Conservation (phyloP, 2,797 vertebrate genomes). For the Pseudotriccus pelzelni region DNA sequence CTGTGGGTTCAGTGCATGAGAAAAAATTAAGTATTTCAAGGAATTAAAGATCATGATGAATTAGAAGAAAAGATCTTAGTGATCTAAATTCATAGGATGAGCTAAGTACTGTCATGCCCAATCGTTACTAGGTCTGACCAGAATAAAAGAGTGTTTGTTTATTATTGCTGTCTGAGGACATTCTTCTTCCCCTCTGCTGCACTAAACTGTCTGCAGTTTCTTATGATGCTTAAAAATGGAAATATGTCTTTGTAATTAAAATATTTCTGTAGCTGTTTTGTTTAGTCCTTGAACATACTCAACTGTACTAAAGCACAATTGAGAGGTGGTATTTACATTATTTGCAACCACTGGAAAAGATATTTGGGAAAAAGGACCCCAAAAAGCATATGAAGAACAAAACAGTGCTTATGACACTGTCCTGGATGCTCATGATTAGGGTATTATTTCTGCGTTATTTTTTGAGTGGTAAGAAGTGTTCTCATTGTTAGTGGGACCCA, state of each 20-base stretch:
- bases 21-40: background rate
- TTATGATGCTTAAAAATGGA: constrained; percentile 31
- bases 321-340: background rate
- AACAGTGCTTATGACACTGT: background rate
- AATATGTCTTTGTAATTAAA: background rate
- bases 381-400: background rate
- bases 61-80: constrained; percentile 6
- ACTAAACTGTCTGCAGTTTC: background rate
- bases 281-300: background rate
- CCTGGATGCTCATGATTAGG: background rate
- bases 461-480: background rate
- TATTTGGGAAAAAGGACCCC: background rate
- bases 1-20: background rate
- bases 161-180: constrained; percentile 17
- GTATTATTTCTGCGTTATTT: constrained; percentile 31
- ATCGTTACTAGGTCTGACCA: background rate
- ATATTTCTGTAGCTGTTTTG: background rate
- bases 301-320: background rate
- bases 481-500: constrained; percentile 45
- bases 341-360: background rate
- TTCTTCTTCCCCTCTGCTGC: constrained; percentile 41
- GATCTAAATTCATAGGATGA: constrained; percentile 37
- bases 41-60: background rate
- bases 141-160: constrained; percentile 63
- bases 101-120: background rate